Base-by-base conservation (phyloP, 2,797 vertebrate species). In the Loris lydekkerianus region DNA sequence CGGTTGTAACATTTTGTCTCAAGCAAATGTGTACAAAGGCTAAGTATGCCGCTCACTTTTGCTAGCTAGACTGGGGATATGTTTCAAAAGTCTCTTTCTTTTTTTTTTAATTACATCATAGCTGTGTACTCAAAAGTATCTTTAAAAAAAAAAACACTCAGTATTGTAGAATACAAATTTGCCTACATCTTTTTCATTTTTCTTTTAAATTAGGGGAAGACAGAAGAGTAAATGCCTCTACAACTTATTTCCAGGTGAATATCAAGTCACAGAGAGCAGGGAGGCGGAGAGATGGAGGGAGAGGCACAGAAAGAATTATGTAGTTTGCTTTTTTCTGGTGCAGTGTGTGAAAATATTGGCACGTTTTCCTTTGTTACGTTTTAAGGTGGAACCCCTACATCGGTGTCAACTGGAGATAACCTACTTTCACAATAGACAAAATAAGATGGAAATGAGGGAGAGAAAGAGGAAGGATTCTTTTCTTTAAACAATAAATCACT, bases 331-430 rank as follows among this genome's bases (percentile, higher is more conserved):
- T 46, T 93, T 78, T 70, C 69, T 86, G 4, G 75, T 85, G 11
- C 78, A 18, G n/a, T 67, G 18, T 56, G 9, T 76, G 58, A 89
- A 93, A 96, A 10, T 89, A 46, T 61, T 9, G 63, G 11, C 29
- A 76, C 7, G 5, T 25, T 86, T 97, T 81, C 37, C n/a, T 89
- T 81, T 88, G 73, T 75, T 80, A 70, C 56, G n/a, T 88, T 75
- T 75, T 80, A 75, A 65, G n/a, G 13, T 21, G n/a, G 34, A 83
- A 15, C 56, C 53, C 29, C 53, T 53, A 78, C 29, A 34, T 88
- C 23, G 76, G 37, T 46, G 31, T 85, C 76, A 76, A 10, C 46
- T 75, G 40, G 89, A 65, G 49, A 76, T 29, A 80, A 80, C 46
- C 37, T 78, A n/a, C 18, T 76, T 58, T 53, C 58, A 84, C 18